These are phyloP conservation scores for Bettongia penicillata DNA, from an alignment of 2,113 vertebrate species.

Conservation along the genomic window DNA sequence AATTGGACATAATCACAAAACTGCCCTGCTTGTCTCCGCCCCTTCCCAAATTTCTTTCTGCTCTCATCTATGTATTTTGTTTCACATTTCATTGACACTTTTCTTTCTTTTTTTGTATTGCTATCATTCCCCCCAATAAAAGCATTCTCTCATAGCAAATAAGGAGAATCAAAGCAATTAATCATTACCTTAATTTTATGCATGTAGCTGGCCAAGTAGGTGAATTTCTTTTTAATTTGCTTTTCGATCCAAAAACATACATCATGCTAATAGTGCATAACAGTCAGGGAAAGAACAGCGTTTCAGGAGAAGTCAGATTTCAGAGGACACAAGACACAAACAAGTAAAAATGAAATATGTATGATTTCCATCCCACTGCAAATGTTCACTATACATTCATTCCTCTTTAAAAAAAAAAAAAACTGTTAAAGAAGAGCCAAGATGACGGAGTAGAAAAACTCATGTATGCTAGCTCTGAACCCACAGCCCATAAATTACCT, in stretches of 20 bases:
- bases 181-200: background rate
- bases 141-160: background rate
- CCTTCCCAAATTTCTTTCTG: background rate
- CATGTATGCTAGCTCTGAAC: no score
- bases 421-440: no score
- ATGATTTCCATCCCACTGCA: background rate
- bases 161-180: background rate
- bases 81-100: background rate
- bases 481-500: no score
- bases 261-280: background rate
- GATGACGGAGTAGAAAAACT: no score
- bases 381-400: background rate
- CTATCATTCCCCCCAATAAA: background rate
- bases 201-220: background rate
- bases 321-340: background rate
- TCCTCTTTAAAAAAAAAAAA: background rate
- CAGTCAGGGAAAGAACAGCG: background rate
- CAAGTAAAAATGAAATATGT: background rate
- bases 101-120: background rate
- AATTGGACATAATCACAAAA: background rate
- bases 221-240: background rate
- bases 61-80: background rate
- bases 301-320: background rate
- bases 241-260: background rate
- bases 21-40: background rate